phyloP scores from a whole-genome alignment of 35 echinoderm and acorn worm genomes.

The Diadema setosum region DNA sequence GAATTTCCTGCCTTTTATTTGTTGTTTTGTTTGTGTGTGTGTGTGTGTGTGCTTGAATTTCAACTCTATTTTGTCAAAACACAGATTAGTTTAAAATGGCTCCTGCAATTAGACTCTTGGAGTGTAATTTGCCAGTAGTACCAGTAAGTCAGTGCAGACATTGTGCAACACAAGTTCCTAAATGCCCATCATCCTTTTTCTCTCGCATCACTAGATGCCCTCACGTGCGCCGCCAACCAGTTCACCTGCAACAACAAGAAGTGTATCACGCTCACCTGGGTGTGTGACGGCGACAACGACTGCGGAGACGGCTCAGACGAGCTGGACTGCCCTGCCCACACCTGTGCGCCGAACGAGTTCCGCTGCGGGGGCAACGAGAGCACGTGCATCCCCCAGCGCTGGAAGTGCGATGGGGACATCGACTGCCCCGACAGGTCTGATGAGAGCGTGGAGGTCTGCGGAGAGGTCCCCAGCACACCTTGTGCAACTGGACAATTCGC shows the following conservation, averaged over 20 bases:
- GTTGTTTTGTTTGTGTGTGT: neutral
- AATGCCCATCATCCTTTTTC: neutral
- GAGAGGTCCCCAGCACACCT: neutral
- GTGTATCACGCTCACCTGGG: constrained; percentile 72
- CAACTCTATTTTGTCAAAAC: neutral
- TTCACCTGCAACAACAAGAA: constrained; percentile 67
- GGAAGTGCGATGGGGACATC: constrained; percentile 56
- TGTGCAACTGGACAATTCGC: constrained; percentile 27
- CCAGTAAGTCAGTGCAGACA: too few relatives aligned
- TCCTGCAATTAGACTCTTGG: too few relatives aligned
- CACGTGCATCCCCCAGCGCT: constrained; percentile 39
- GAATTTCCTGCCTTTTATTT: neutral
- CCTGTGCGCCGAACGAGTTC: constrained; percentile 62
- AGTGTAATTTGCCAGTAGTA: too few relatives aligned
- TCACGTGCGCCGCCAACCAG: constrained; percentile 56
- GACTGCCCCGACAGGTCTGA: constrained; percentile 57
- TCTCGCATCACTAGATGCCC: neutral
- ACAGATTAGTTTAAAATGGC: too few relatives aligned
- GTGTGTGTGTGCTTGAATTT: neutral
- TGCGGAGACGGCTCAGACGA: constrained; percentile 77
- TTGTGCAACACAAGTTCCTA: too few relatives aligned
- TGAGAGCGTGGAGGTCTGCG: neutral
- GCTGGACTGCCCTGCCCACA: constrained; percentile 9
- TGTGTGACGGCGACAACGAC: constrained; percentile 73
- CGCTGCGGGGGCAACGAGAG: constrained; percentile 38